A percentile compares a stretch with the other conserved stretches of the same genome.
These are phyloP conservation scores for Halcyon leucocephala DNA, from an alignment of 2,797 vertebrate species.

Conservation along the genomic window DNA sequence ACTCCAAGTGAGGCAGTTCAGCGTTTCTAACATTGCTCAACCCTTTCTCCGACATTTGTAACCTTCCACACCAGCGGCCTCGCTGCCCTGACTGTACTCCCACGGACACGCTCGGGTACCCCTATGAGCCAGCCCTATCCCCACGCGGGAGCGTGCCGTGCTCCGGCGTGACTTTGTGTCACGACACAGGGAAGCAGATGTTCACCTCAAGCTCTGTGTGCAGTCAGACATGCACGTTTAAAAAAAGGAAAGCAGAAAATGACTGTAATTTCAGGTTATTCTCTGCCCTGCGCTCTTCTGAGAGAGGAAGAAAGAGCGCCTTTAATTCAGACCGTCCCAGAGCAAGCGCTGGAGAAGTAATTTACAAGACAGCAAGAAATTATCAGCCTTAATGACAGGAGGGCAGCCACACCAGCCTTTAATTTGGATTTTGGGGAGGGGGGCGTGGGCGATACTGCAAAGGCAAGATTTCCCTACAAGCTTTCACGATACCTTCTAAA, in stretches of 20 bases:
- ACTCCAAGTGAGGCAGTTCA: rapidly evolving
- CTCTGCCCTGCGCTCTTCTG: neutral
- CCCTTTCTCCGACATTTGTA: too few species aligned
- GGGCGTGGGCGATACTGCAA: neutral
- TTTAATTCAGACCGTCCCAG: neutral
- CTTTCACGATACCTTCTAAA: neutral
- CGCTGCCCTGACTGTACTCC: rapidly evolving
- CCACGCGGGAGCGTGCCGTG: rapidly evolving
- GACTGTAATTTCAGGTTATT: neutral
- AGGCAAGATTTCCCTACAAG: neutral
- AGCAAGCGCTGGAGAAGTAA: neutral
- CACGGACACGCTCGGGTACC: rapidly evolving
- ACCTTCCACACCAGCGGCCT: neutral
- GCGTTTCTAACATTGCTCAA: rapidly evolving
- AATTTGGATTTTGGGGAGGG: neutral
- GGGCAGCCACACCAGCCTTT: neutral
- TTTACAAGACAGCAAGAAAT: neutral
- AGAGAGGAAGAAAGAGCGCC: neutral
- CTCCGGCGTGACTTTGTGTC: rapidly evolving
- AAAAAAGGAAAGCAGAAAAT: neutral
- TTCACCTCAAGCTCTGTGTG: neutral
- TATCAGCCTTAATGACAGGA: neutral
- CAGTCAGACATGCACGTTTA: neutral
- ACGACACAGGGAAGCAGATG: rapidly evolving
- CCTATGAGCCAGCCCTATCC: rapidly evolving